A percentile compares a stretch with the other conserved stretches of the same genome.
Conservation (phyloP, 2,888 invertebrate genomes). For the Deilephila porcellus region DNA sequence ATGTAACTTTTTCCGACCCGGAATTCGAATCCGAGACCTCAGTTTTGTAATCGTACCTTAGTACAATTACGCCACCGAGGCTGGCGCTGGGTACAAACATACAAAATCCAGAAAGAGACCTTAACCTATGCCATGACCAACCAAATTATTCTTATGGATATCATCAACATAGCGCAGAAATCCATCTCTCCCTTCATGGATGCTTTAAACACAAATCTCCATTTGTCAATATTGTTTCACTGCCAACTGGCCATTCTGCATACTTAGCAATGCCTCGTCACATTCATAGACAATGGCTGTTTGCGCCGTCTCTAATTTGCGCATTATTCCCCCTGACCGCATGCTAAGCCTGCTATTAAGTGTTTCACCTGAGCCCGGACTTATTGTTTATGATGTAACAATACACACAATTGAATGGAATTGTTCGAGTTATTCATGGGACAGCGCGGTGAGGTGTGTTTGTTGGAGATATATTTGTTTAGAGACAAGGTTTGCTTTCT, state of each 20-base stretch:
- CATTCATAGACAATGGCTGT: constrained; percentile 48
- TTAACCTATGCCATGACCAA: no score
- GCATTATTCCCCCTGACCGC: constrained; percentile 25
- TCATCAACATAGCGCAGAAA: no score
- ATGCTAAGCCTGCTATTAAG: constrained; percentile 26
- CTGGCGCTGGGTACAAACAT: no score
- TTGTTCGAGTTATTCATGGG: no score
- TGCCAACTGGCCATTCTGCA: neutral
- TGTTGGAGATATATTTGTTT: neutral
- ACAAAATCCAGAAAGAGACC: no score
- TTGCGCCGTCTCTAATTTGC: constrained; percentile 42
- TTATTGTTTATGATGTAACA: constrained; percentile 15
- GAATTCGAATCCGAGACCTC: no score
- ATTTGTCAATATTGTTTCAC: neutral
- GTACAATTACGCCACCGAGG: no score
- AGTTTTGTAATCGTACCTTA: no score
- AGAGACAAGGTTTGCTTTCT: no score
- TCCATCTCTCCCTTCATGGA: neutral
- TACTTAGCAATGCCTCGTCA: neutral
- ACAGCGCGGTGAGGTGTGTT: neutral
- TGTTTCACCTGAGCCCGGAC: constrained; percentile 25
- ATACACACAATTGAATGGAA: constrained; percentile 7
- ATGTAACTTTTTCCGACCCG: no score
- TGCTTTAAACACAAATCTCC: neutral
- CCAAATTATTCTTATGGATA: no score